A percentile compares a stretch with the other conserved stretches of the same genome.
Evolutionary conservation across 2,888 invertebrate genomes (phyloP).

Genomic region (Plagodis pulveraria): DNA sequence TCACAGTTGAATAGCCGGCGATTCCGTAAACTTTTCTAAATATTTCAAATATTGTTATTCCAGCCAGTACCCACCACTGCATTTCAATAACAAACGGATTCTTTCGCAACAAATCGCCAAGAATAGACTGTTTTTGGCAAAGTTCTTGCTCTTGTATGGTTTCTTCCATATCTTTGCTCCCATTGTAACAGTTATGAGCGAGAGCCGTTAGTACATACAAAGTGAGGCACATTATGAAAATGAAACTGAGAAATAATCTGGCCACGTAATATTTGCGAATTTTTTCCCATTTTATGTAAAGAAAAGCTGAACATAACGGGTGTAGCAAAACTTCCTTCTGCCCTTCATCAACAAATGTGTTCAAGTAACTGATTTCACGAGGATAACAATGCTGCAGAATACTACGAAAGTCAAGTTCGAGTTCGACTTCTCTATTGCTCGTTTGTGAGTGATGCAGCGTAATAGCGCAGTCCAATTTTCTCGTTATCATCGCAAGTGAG

Average conservation of each 20-base stretch:
- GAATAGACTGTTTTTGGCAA: conserved; percentile 91
- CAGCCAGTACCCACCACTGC: conserved; percentile 93
- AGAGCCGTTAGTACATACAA: conserved; percentile 92
- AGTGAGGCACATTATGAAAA: conserved; percentile 92
- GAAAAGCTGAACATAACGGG: conserved; percentile 94
- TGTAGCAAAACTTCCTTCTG: conserved; percentile 94
- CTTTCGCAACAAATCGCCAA: conserved; percentile 90
- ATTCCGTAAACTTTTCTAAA: conserved; percentile 92
- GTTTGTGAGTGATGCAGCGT: conserved; percentile 91
- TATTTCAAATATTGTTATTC: conserved; percentile 92
- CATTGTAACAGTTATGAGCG: conserved; percentile 94
- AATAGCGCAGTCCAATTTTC: conserved; percentile 92
- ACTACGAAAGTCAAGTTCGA: conserved; percentile 92
- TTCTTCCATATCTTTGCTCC: conserved; percentile 90
- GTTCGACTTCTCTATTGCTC: conserved; percentile 91
- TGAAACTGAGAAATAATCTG: conserved; percentile 90
- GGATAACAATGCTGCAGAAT: conserved; percentile 93
- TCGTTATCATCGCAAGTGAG: conserved; percentile 92
- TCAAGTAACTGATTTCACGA: conserved; percentile 93
- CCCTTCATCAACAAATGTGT: conserved; percentile 94
- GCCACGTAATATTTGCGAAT: conserved; percentile 95
- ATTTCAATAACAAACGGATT: conserved; percentile 92
- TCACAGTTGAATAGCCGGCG: conserved; percentile 92
- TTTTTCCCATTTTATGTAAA: conserved; percentile 95
- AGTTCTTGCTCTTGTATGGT: conserved; percentile 89